phyloP scores from a whole-genome alignment of 2,113 vertebrate species.

The Jaculus jaculus region DNA sequence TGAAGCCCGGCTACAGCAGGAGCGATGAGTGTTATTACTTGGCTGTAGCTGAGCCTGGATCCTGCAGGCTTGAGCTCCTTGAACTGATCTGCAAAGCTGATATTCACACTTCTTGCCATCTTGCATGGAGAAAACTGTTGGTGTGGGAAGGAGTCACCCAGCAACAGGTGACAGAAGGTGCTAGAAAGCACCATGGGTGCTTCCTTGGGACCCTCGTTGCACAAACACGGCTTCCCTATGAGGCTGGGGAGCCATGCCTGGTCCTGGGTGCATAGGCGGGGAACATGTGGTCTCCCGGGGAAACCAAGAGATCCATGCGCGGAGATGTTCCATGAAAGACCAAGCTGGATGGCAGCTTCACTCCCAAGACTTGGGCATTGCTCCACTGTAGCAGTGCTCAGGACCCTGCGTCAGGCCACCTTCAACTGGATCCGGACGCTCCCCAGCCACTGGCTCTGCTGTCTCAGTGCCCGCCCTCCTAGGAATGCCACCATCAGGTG shows the following conservation, averaged over 20 bases:
- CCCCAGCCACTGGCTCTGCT: conserved; percentile 9
- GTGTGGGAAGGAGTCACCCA: background rate
- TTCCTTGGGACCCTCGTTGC: background rate
- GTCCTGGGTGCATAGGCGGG: background rate
- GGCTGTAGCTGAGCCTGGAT: background rate
- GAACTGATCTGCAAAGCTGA: background rate
- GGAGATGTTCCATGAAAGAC: conserved; percentile 49
- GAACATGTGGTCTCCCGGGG: background rate
- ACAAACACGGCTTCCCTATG: background rate
- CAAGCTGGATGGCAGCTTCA: background rate
- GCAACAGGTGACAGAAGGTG: background rate
- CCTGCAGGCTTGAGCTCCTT: background rate
- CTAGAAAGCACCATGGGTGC: fast-evolving
- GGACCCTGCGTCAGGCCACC: conserved; percentile 24
- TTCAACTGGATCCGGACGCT: conserved; percentile 20
- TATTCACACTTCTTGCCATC: background rate
- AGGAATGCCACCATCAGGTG: conserved; percentile 68
- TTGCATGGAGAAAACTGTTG: background rate
- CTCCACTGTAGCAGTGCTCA: conserved; percentile 51
- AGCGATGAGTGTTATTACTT: background rate
- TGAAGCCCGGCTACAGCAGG: background rate
- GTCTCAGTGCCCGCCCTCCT: conserved; percentile 19
- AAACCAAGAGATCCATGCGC: background rate
- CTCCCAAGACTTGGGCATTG: conserved; percentile 31
- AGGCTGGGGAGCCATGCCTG: fast-evolving